These are phyloP conservation scores for Galaxias olidus DNA, from an alignment of 2,797 vertebrate species.

Conservation along the genomic window DNA sequence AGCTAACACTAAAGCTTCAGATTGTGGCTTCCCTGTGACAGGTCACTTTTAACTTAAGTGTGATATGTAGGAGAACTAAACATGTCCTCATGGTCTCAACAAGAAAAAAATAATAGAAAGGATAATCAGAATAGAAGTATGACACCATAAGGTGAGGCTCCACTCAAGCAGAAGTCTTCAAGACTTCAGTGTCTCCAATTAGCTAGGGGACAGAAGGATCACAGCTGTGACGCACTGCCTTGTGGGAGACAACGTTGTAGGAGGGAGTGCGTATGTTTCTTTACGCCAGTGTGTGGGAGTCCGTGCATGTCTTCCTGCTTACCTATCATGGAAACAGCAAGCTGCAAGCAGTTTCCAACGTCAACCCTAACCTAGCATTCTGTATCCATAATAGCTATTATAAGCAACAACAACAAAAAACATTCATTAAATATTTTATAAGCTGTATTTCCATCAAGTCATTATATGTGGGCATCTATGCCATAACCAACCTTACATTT, in stretches of 20 bases:
- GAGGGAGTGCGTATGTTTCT: constrained; percentile 54
- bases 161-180: constrained; percentile 29
- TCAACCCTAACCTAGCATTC: constrained; percentile 10
- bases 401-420: not conserved
- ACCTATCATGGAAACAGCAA: constrained; percentile 37
- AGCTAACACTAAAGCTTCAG: too few relatives aligned
- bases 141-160: not conserved
- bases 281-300: constrained; percentile 48
- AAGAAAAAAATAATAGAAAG: not conserved
- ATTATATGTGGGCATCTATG: not conserved
- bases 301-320: constrained; percentile 39
- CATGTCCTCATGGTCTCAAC: too few relatives aligned
- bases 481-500: not conserved
- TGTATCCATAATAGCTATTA: not conserved
- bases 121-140: not conserved
- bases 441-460: not conserved
- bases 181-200: constrained; percentile 70
- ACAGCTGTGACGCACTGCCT: constrained; percentile 62
- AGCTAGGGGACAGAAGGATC: constrained; percentile 68
- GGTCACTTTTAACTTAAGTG: too few relatives aligned
- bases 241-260: constrained; percentile 61
- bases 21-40: too few relatives aligned
- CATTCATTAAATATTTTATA: not conserved
- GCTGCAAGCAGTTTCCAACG: constrained; percentile 26
- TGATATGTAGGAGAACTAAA: too few relatives aligned